Evolutionary conservation across 2,888 invertebrate species (phyloP).

Genomic region (Xanthostigma xanthostigma): DNA sequence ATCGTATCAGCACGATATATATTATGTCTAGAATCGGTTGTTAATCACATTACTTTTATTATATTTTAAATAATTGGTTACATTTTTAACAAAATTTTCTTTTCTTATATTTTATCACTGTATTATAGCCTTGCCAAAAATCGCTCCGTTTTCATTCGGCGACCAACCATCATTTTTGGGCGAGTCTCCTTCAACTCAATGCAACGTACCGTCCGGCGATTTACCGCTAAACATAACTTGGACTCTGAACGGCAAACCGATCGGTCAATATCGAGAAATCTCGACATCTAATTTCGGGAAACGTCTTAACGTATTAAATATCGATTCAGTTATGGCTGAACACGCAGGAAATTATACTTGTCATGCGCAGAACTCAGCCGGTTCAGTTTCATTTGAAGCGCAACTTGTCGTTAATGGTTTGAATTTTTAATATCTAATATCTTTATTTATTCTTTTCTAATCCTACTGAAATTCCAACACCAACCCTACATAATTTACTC

Average conservation of each 20-base stretch:
- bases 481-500: too few relatives aligned
- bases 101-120: too few relatives aligned
- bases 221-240: conserved; percentile 59
- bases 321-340: conserved; percentile 42
- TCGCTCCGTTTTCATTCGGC: conserved; percentile 61
- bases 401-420: conserved; percentile 43
- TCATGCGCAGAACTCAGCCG: conserved; percentile 42
- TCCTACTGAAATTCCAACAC: too few relatives aligned
- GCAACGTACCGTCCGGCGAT: conserved; percentile 63
- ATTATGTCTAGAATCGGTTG: too few relatives aligned
- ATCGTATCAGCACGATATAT: too few relatives aligned
- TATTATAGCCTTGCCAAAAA: conserved; percentile 55
- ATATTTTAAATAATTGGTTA: too few relatives aligned
- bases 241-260: conserved; percentile 37
- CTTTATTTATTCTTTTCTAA: too few relatives aligned
- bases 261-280: conserved; percentile 36
- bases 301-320: conserved; percentile 45
- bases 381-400: conserved; percentile 37
- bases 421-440: conserved; percentile 5
- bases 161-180: conserved; percentile 40
- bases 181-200: conserved; percentile 25
- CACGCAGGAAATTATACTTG: conserved; percentile 50
- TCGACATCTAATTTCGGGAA: conserved; percentile 40
- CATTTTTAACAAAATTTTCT: too few relatives aligned
- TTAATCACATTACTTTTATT: too few relatives aligned